Evolutionary conservation across 2,797 vertebrate species (phyloP), one percentile per base, ranked within the genome.

Genomic region (Parotocinclus haroldoi): DNA sequence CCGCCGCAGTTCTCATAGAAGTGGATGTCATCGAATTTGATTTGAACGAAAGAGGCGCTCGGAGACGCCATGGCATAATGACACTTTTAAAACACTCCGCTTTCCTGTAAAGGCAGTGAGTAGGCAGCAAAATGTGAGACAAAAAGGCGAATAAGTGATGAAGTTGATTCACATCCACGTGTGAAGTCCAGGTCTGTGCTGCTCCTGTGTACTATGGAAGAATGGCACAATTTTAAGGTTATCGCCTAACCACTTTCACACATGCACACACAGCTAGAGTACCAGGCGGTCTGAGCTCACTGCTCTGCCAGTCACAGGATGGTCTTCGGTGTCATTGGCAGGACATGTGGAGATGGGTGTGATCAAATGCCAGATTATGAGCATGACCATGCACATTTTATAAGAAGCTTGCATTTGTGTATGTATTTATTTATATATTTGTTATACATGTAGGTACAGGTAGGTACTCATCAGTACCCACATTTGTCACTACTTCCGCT

Each of bases 1-100:
- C 94, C 97, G 11, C 97, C 96, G 38, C 97, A 99, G 92, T 96
- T 98, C 90, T 99, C 97, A 60, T 93, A 93, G 89, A 98, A 99
- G 87, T 91, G 88, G 89, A 99, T 91, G 89, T 99, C 96, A 84
- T 95, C 90, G 70, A 97, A 98, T 80, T 87, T 91, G 89, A 99
- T 95, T 88, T 96, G 93, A 87, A 99, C 93, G 93, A 99, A 98
- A 85, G 96, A 96, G 87, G 89, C 83, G 63, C 93, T 86, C 84
- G 92, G 92, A 92, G 94, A 93, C 93, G 86, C 94, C 96, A 99
- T 98, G 86, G 91, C 94, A 96, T 96, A 94, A 90, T 94, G 94
- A 88, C 91, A 83, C 78, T 86, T 89, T 88, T 52, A 61, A 44
- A 72, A 61, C 68, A 53, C 56, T 81, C 82, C 83, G 85, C 82